Percentiles rank a stretch among this genome's conserved stretches.
phyloP scores from a whole-genome alignment of 2,113 vertebrate genomes.

The Nothoprocta perdicaria region DNA sequence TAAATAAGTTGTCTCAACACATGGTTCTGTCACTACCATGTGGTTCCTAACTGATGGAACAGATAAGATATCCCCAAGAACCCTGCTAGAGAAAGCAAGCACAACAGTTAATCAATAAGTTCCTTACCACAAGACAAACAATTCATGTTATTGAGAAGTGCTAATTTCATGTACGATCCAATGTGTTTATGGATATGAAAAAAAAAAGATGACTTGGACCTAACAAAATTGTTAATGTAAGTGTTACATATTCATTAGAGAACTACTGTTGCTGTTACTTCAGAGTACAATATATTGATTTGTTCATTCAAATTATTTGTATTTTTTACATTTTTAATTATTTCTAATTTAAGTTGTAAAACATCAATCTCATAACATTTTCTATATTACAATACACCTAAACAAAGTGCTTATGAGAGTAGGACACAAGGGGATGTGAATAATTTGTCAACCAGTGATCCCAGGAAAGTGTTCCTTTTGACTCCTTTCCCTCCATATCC shows the following conservation, averaged over 20 bases:
- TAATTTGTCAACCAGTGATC: neutral
- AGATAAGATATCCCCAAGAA: constrained; percentile 39
- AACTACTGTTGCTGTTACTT: neutral
- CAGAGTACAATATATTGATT: constrained; percentile 8
- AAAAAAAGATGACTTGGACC: neutral
- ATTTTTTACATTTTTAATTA: neutral
- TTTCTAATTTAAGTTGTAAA: neutral
- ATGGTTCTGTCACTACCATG: neutral
- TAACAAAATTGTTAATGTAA: constrained; percentile 55
- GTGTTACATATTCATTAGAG: constrained; percentile 41
- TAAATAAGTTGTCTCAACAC: neutral
- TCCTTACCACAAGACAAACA: constrained; percentile 16
- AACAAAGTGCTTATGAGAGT: neutral
- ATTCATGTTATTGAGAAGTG: constrained; percentile 22
- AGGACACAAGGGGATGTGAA: neutral
- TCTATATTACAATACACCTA: neutral
- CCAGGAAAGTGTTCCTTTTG: neutral
- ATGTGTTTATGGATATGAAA: constrained; percentile 42
- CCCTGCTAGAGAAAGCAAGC: neutral
- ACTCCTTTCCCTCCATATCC: neutral
- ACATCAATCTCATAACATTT: neutral
- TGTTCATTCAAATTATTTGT: neutral
- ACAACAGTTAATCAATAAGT: neutral
- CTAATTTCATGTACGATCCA: constrained; percentile 48
- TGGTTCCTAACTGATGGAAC: neutral